Percentiles rank a stretch among this genome's conserved stretches.
Evolutionary conservation across 2,113 vertebrate species (phyloP).

Genomic region (Thermophis baileyi): DNA sequence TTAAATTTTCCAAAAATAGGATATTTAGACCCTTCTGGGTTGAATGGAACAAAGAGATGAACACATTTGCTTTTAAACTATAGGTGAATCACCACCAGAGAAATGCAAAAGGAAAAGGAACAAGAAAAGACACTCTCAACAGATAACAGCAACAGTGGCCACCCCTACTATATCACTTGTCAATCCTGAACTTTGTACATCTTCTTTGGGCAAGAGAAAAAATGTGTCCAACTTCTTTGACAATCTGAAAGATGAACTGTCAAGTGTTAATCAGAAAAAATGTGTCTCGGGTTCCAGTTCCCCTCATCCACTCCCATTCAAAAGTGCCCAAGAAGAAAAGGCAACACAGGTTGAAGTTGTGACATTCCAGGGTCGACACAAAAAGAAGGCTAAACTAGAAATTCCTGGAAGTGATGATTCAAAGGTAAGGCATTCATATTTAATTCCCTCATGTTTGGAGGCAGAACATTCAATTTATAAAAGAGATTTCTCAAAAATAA

Average conservation of each 20-base stretch:
- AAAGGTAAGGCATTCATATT: constrained; percentile 48
- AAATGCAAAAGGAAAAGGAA: constrained; percentile 27
- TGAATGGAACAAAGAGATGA: not conserved
- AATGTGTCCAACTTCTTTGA: constrained; percentile 51
- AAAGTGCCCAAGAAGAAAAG: not conserved
- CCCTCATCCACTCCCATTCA: not conserved
- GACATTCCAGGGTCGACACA: constrained; percentile 73
- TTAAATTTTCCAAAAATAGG: not conserved
- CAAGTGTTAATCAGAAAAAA: not conserved
- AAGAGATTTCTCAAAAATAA: not conserved
- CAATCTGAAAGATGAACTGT: constrained; percentile 51
- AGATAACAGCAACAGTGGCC: not conserved
- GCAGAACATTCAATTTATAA: not conserved
- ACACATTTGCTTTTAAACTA: constrained; percentile 19
- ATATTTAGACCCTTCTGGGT: not conserved
- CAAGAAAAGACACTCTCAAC: constrained; percentile 36
- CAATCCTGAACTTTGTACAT: not conserved
- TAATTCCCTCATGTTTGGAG: not conserved
- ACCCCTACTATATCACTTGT: accelerated
- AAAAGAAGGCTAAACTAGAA: constrained; percentile 56
- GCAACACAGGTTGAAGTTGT: constrained; percentile 69
- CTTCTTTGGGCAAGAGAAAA: constrained; percentile 29
- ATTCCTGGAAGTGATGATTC: not conserved
- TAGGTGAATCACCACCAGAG: constrained; percentile 44
- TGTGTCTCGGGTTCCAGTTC: not conserved